Evolutionary conservation across 1,140 invertebrate species (phyloP), one percentile per base, ranked within the genome.

Genomic region (Euschistus heros): DNA sequence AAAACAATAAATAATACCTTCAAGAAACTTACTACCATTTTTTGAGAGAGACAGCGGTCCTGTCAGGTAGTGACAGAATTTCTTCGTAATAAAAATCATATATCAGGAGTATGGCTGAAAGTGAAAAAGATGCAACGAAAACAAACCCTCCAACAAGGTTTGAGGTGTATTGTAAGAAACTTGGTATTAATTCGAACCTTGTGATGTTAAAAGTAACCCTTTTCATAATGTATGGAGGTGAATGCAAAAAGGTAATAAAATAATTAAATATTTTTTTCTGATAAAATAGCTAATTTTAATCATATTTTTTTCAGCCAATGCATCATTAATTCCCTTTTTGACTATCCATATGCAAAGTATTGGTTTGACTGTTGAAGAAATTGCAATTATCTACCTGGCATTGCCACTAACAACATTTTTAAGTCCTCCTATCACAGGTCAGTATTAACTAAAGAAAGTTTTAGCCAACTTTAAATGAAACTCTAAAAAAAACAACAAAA

Each of bases 311-410:
- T 27, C 74, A 87, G 89, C 87, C 26, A 87, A 86, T 50, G 85
- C 86, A 59, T 88, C 88, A 18, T 77, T 92, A 50, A 73, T 92
- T 54, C 89, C 90, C 0, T 92, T 90, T 74, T 75, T 92, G 67
- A 89, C 89, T 0, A 86, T 92, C 66, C 90, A 91, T 74, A 92
- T 92, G 90, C 87, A 88, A 76, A 86, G 86, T 73, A 85, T 92
- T 72, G 90, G 89, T 64, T 77, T 93, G 22, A 86, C 86, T 22
- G 84, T 90, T 63, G 84, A 88, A 70, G 87, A 93, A 78, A 88
- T 90, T 68, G 87, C 88, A 50, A 84, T 91, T 70, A 87, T 92
- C 68, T 92, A 91, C 76, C 79, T 89, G 69, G 83, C 88, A 14
- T 78, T 92, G 69, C 89, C 89, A 14, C 85, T 91, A 57, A 88